These are phyloP conservation scores for human (Homo sapiens) DNA, from an alignment of 2,113 vertebrate genomes.

Conservation along the genomic window GRCh38 chr2:70631001-70631500, in stretches of 20 bases:
- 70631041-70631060: background rate
- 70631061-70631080: background rate
- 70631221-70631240: background rate
- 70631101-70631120: background rate
- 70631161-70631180: background rate
- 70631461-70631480: background rate
- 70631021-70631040: background rate
- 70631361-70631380: slow-evolving; percentile 16
- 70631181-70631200: background rate
- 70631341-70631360: background rate
- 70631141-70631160: background rate
- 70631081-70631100: background rate
- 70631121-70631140: background rate
- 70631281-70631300: background rate
- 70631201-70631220: background rate
- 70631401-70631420: background rate
- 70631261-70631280: background rate
- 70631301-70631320: slow-evolving; percentile 46
- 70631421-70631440: background rate
- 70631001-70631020: background rate
- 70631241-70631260: background rate
- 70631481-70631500: background rate
- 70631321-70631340: background rate
- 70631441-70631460: background rate
- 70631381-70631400: background rate